A percentile compares a stretch with the other conserved stretches of the same genome.
phyloP scores from a whole-genome alignment of 1,140 invertebrate species.

The Catajapyx aquilonaris region DNA sequence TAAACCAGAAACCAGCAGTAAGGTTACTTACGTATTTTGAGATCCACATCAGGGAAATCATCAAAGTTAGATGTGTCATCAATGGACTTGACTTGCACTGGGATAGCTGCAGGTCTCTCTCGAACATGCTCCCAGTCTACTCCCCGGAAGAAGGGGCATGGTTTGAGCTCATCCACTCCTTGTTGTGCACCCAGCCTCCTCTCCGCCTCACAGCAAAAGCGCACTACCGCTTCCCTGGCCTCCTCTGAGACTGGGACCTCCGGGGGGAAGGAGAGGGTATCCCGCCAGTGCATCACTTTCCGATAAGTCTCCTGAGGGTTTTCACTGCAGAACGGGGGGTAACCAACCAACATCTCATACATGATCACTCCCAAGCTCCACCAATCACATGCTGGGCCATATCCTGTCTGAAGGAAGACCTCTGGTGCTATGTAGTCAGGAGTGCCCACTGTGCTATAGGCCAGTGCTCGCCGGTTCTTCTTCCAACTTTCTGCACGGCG shows the following conservation, averaged over 20 bases:
- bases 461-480: constrained; percentile 77
- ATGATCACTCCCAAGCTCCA: constrained; percentile 99
- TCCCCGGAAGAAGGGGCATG: constrained; percentile 66
- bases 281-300: constrained; percentile 99
- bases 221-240: constrained; percentile 61
- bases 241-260: constrained; percentile 97
- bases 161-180: constrained; percentile 70
- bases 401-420: constrained; percentile 94
- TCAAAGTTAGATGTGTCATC: constrained; percentile 99
- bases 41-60: constrained; percentile 96
- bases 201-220: constrained; percentile 90
- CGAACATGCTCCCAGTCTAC: constrained; percentile 93
- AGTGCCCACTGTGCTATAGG: constrained; percentile 93
- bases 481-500: constrained; percentile 96
- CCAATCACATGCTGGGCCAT: constrained; percentile 93
- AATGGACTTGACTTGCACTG: constrained; percentile 79
- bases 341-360: constrained; percentile 99
- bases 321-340: constrained; percentile 98
- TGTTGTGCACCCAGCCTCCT: constrained; percentile 73
- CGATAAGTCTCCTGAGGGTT: constrained; percentile 98
- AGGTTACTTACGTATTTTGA: constrained; percentile 97
- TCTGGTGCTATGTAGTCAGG: constrained; percentile 99
- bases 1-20: too few relatives aligned
- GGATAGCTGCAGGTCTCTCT: constrained; percentile 90
- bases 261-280: constrained; percentile 92